Evolutionary conservation across 2,797 vertebrate species (phyloP).

Genomic region (Characodon lateralis): DNA sequence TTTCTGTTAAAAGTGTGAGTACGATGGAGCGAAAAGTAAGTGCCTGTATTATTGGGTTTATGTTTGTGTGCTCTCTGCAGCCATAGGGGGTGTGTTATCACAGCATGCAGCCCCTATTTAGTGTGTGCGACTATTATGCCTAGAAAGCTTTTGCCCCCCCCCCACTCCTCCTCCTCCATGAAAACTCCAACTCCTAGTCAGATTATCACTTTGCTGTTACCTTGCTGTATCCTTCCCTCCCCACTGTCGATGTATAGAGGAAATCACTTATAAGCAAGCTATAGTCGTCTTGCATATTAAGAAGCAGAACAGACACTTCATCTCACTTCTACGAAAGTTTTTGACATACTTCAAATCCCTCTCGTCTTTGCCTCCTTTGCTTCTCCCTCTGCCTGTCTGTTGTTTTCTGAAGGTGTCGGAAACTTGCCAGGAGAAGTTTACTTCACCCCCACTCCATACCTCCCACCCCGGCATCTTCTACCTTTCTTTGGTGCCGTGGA

Average conservation of each 20-base stretch:
- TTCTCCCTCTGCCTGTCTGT: conserved; percentile 16
- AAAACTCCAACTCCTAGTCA: conserved; percentile 29
- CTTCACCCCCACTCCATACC: conserved; percentile 29
- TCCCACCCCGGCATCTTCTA: conserved; percentile 37
- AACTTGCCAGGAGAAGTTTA: conserved; percentile 55
- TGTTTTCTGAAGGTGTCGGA: conserved; percentile 47
- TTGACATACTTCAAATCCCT: conserved; percentile 39
- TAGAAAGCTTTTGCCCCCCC: conserved; percentile 62
- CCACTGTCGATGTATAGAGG: conserved; percentile 25
- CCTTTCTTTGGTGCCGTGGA: conserved; percentile 51
- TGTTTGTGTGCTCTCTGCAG: conserved; percentile 41
- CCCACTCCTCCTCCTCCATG: neutral
- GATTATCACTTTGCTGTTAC: conserved; percentile 65
- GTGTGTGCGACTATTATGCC: conserved; percentile 46
- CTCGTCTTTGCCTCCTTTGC: conserved; percentile 12
- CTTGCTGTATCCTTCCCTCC: conserved; percentile 39
- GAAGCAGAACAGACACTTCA: conserved; percentile 24
- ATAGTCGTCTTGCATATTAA: conserved; percentile 43
- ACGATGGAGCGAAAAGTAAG: conserved; percentile 20
- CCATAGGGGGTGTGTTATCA: conserved; percentile 72
- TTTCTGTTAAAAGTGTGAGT: conserved; percentile 27
- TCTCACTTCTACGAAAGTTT: conserved; percentile 30
- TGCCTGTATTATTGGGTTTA: conserved; percentile 19
- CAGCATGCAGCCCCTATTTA: conserved; percentile 62
- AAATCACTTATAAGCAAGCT: conserved; percentile 41